Base-by-base conservation (phyloP, 2,113 vertebrate genomes). In the Centrocercus urophasianus region DNA sequence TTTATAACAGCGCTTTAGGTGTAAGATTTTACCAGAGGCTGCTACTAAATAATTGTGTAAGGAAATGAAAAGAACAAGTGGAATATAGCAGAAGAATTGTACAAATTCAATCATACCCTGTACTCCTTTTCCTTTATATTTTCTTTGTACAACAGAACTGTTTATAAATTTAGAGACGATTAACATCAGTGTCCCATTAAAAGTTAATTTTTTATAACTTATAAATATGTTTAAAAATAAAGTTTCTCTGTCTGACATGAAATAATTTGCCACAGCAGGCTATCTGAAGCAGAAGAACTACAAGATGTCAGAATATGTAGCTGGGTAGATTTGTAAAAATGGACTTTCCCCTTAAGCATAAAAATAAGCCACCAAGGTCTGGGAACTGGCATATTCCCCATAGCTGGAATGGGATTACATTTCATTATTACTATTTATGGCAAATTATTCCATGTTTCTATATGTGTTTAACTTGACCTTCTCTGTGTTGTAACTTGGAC, bases 1-100 rank as follows among this genome's bases (percentile, higher is more conserved):
- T 98, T 98, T 97, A 98, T 97, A 86, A 91, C 94, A 85, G 91
- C 2, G 78, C 91, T 97, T 97, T 96, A 97, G 97, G 96, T 97
- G 64, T 95, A 97, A 97, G 97, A 96, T 88, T 96, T 97, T 96
- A 94, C 93, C 94, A 97, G 96, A 74, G 43, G 87, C 88, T 1
- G 3, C 45, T 95, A 61, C 74, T 92, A 90, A 95, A 90, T 90
- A 90, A 93, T 76, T 90, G 43, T 82, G 57, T 78, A 73, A 90
- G 73, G 25, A 96, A 95, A 91, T 74, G n/a, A 93, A 93, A 90
- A 90, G 67, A 93, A 67, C n/a, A 82, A 93, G 66, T 43, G n/a
- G 82, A 82, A 89, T 86, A 74, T 6, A 77, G 10, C 10, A 67
- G 28, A 18, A 87, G 11, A 92, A 77, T 8, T 8, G 13, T 67